Evolutionary conservation across 2,113 vertebrate species (phyloP), one percentile per base, ranked within the genome.

Genomic region (Clupea harengus): DNA sequence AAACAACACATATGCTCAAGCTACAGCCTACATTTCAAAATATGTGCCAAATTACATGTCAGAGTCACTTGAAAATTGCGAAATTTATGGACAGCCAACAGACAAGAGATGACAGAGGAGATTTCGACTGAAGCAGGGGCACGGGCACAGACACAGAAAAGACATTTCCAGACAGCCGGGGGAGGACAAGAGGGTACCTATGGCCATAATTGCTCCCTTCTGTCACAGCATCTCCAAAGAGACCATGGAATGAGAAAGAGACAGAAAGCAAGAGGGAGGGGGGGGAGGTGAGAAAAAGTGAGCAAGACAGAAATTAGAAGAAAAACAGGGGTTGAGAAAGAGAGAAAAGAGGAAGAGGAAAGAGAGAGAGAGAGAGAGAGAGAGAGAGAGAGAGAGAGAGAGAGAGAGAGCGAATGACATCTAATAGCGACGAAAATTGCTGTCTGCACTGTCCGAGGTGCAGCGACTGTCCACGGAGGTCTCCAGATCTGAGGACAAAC

Each of bases 391-490:
- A 86, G 0, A 85, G 32, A 50, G 60, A 6, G 28, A 49, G 50
- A 22, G 86, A 81, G 20, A 86, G 0, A 86, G 46, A 50, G 32
- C 3, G 32, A 78, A 78, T 45, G 83, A 85, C 22, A 89, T 91
- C 89, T 75, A 94, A 86, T 89, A 91, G 87, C 92, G 94, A 22
- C 88, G 87, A 88, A 94, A 93, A 39, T 92, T 92, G 90, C 94
- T 95, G 90, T 96, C 95, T 28, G 93, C 93, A 92, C 95, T 96
- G 87, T 96, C 95, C 88, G 94, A 95, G 83, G 95, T 96, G 92
- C 94, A 96, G 6, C 92, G 94, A 89, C 95, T 96, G 93, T 96
- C 95, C 94, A 95, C 88, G 85, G 95, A 96, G 81, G 94, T 95
- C 92, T 96, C 95, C 86, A 96, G 91, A 92, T 96, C 95, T 96